Percentiles rank a stretch among this genome's conserved stretches.
Evolutionary conservation across 2,113 vertebrate species (phyloP).

Genomic region (Burhinus oedicnemus): DNA sequence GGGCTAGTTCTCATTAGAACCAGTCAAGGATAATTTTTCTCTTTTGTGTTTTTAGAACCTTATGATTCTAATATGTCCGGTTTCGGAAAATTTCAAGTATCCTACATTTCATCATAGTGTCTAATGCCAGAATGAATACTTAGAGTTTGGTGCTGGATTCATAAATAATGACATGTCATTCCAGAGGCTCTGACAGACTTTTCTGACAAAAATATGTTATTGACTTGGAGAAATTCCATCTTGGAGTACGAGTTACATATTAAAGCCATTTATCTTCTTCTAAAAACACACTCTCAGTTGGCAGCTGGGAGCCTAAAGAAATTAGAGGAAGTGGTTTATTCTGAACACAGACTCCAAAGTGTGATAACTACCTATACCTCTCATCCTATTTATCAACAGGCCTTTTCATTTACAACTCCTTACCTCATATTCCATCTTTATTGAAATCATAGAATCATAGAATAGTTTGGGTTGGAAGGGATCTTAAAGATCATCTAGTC

Average conservation of each 20-base stretch:
- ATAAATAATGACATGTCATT: neutral
- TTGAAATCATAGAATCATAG: neutral
- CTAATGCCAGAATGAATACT: neutral
- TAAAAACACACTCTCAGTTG: neutral
- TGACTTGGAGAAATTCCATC: neutral
- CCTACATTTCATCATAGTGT: neutral
- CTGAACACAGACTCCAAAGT: neutral
- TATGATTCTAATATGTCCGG: neutral
- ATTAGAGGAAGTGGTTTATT: neutral
- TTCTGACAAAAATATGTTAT: neutral
- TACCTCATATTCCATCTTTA: neutral
- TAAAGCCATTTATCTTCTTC: constrained; percentile 26
- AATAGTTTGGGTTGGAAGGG: neutral
- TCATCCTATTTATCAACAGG: neutral
- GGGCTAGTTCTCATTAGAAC: neutral
- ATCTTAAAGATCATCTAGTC: neutral
- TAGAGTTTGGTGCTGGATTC: neutral
- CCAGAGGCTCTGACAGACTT: neutral
- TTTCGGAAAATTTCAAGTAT: neutral
- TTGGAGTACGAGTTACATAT: neutral
- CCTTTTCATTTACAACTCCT: neutral
- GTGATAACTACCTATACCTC: neutral
- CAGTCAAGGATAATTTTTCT: neutral
- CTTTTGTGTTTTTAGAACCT: neutral
- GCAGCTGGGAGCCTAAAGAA: neutral